Evolutionary conservation across 2,113 vertebrate species (phyloP).

Genomic region (Alethe diademata): DNA sequence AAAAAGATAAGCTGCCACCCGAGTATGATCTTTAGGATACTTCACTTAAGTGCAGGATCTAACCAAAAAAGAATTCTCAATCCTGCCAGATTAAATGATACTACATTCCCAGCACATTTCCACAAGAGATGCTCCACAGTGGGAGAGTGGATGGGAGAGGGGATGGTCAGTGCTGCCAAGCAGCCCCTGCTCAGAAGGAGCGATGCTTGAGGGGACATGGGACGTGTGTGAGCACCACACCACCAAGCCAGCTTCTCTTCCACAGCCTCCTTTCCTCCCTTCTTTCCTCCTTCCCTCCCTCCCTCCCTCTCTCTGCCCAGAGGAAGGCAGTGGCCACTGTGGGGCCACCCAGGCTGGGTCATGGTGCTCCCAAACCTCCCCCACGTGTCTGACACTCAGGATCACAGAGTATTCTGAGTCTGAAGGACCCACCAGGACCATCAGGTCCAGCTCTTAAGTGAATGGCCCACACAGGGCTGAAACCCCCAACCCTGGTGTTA

Average conservation of each 20-base stretch:
- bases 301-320: background rate
- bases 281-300: background rate
- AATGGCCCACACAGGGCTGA: background rate
- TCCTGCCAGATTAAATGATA: background rate
- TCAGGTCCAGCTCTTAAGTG: accelerated
- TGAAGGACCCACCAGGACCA: background rate
- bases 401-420: background rate
- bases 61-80: background rate
- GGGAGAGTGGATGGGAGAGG: background rate
- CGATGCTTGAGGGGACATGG: accelerated
- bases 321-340: background rate
- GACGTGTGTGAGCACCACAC: accelerated
- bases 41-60: background rate
- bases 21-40: background rate
- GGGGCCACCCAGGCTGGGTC: background rate
- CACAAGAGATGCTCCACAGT: background rate
- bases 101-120: background rate
- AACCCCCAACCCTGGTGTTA: background rate
- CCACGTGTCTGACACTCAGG: accelerated
- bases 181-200: background rate
- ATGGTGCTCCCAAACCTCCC: background rate
- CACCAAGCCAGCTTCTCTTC: accelerated
- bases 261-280: background rate
- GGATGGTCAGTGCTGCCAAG: background rate
- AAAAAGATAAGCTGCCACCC: background rate